Evolutionary conservation across 2,113 vertebrate genomes (phyloP).

Genomic region (Poeciliopsis retropinna): DNA sequence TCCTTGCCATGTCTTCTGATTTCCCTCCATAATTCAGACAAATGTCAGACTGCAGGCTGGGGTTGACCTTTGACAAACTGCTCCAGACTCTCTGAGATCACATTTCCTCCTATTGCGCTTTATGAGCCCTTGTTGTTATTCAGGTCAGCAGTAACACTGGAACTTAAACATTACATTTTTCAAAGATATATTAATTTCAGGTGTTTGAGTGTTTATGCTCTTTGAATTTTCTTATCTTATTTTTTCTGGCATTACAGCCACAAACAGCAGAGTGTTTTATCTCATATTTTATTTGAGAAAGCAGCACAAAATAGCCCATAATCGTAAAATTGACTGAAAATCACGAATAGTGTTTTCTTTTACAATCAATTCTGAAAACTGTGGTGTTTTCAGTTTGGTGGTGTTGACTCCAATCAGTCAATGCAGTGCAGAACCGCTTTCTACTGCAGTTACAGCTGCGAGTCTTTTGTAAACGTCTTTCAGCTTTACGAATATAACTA

Average conservation of each 20-base stretch:
- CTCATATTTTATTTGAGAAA: neutral
- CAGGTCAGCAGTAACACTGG: constrained; percentile 17
- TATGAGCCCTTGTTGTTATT: constrained; percentile 39
- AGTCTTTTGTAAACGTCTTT: neutral
- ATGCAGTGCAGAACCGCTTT: no score
- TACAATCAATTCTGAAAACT: neutral
- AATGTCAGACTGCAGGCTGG: constrained; percentile 68
- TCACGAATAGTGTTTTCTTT: neutral
- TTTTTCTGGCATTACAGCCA: neutral
- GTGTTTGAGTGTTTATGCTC: neutral
- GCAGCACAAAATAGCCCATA: neutral
- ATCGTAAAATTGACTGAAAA: neutral
- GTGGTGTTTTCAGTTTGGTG: no score
- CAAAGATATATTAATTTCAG: neutral
- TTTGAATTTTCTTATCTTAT: neutral
- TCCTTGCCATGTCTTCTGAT: constrained; percentile 63
- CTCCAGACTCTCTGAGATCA: constrained; percentile 39
- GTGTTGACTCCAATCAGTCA: no score
- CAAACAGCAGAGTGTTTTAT: neutral
- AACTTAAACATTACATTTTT: constrained; percentile 11
- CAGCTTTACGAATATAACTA: neutral
- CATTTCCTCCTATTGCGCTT: constrained; percentile 11
- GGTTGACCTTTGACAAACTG: constrained; percentile 65
- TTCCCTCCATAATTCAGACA: constrained; percentile 71
- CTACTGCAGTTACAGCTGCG: neutral